These are phyloP conservation scores for Drosophila equinoxialis DNA, from an alignment of 1,140 invertebrate species.

Conservation along the genomic window DNA sequence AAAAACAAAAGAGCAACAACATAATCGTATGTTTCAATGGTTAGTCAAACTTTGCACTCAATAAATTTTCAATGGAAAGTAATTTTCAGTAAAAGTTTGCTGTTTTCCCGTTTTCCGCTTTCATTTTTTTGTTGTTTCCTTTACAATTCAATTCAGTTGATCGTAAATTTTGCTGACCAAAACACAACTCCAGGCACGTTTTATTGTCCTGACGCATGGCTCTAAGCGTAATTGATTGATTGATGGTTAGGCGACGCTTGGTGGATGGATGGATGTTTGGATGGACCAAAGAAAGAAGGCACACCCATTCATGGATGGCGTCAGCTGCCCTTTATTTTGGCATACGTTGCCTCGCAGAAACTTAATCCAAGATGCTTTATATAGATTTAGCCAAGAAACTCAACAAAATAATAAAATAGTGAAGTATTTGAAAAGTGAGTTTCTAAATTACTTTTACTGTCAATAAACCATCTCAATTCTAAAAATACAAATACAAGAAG, in stretches of 20 bases:
- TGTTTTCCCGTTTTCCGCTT: neutral
- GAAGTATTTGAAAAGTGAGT: too few relatives aligned
- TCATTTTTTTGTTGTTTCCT: neutral
- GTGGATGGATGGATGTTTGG: conserved; percentile 36
- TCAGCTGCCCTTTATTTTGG: conserved; percentile 22
- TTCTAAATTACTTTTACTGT: too few relatives aligned
- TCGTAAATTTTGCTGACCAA: conserved; percentile 70
- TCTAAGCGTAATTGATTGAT: conserved; percentile 78
- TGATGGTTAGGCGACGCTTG: conserved; percentile 51
- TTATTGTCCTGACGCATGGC: conserved; percentile 55
- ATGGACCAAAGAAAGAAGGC: conserved; percentile 25
- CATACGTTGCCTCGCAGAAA: neutral
- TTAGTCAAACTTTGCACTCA: conserved; percentile 20
- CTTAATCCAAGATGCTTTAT: neutral
- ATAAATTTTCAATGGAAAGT: conserved; percentile 14
- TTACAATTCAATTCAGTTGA: conserved; percentile 42
- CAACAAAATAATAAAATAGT: neutral
- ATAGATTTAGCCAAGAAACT: neutral
- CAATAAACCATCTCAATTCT: too few relatives aligned
- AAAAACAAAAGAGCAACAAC: neutral
- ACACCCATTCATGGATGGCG: conserved; percentile 25
- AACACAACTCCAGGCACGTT: conserved; percentile 64
- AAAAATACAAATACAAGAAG: too few relatives aligned
- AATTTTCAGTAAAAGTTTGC: conserved; percentile 14
- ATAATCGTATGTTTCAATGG: conserved; percentile 11